Evolutionary conservation across 2,797 vertebrate genomes (phyloP).

Genomic region (Pangasius larnaudii): DNA sequence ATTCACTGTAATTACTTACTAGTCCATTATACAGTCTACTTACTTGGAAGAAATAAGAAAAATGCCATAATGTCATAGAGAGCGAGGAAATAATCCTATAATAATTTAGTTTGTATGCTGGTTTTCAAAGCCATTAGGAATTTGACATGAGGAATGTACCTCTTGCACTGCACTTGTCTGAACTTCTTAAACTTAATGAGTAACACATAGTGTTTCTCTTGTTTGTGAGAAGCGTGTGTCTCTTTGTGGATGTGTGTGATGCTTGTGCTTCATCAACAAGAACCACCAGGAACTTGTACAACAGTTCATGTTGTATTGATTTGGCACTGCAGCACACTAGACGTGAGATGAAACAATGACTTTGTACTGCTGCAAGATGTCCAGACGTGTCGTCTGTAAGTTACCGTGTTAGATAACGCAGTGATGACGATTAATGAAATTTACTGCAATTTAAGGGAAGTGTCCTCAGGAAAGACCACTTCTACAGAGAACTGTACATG

Average conservation of each 20-base stretch:
- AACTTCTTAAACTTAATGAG: neutral
- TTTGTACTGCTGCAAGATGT: neutral
- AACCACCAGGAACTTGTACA: neutral
- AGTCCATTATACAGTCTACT: neutral
- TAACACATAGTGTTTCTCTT: neutral
- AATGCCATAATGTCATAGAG: neutral
- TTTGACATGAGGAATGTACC: neutral
- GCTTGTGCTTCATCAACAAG: neutral
- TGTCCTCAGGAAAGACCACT: neutral
- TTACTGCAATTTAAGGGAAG: neutral
- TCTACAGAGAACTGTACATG: neutral
- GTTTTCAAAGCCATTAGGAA: conserved; percentile 12
- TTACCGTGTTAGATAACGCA: neutral
- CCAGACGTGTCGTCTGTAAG: neutral
- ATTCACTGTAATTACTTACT: conserved; percentile 28
- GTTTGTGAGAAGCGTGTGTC: neutral
- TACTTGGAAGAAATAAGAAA: conserved; percentile 34
- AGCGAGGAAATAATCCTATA: neutral
- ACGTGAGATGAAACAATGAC: neutral
- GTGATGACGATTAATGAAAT: neutral
- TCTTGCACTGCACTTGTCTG: neutral
- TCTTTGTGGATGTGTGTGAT: conserved; percentile 6
- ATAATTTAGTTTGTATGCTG: neutral
- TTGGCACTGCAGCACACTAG: neutral
- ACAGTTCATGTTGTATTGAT: neutral